Conservation (phyloP, 2,888 invertebrate species). For the Chloroclysta siterata region DNA sequence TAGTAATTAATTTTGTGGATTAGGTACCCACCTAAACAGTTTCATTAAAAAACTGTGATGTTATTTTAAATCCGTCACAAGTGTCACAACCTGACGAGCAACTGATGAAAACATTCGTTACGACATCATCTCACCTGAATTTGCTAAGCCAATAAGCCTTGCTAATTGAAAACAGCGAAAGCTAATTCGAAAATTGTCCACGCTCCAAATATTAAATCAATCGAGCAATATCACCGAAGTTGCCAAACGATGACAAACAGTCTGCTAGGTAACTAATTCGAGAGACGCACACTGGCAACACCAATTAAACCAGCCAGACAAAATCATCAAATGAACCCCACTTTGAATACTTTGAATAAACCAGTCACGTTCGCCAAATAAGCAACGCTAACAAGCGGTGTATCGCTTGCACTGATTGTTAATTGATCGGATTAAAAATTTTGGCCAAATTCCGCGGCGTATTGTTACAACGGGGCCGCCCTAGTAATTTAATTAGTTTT, state of each 20-base stretch:
- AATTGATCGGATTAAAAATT: constrained; percentile 85
- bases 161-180: constrained; percentile 30
- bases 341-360: constrained; percentile 81
- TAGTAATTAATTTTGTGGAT: too few relatives aligned
- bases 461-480: constrained; percentile 70
- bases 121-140: constrained; percentile 15
- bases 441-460: constrained; percentile 73
- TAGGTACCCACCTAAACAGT: too few relatives aligned
- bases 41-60: too few relatives aligned
- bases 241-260: constrained; percentile 25
- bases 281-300: constrained; percentile 59
- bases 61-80: not conserved
- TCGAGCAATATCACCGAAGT: constrained; percentile 16
- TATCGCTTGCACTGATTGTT: constrained; percentile 85
- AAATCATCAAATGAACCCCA: constrained; percentile 76
- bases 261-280: constrained; percentile 20
- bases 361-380: constrained; percentile 83
- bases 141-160: constrained; percentile 16
- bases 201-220: constrained; percentile 33
- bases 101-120: constrained; percentile 4
- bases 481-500: constrained; percentile 69
- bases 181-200: constrained; percentile 22
- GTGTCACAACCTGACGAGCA: not conserved
- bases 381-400: constrained; percentile 82
- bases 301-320: constrained; percentile 72